Evolutionary conservation across 2,888 invertebrate genomes (phyloP).

Genomic region (Dolomedes plantarius): DNA sequence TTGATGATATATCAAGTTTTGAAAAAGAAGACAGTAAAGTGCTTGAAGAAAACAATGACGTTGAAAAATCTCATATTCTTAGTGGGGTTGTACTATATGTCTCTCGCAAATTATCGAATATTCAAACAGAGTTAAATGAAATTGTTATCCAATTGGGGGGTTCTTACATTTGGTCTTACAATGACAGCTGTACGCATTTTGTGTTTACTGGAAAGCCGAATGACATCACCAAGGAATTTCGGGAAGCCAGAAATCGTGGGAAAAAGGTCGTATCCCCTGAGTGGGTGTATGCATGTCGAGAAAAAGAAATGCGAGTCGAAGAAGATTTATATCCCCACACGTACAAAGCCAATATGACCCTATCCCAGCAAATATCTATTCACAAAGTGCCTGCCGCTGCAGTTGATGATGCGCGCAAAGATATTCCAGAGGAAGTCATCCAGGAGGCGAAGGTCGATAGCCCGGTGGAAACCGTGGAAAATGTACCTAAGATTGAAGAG

Average conservation of each 20-base stretch:
- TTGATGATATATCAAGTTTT: slow-evolving; percentile 74
- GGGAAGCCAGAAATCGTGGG: slow-evolving; percentile 76
- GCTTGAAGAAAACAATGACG: slow-evolving; percentile 10
- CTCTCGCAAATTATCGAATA: slow-evolving; percentile 76
- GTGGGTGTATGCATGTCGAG: slow-evolving; percentile 77
- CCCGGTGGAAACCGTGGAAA: background rate
- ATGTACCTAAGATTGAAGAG: background rate
- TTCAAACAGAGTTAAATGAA: slow-evolving; percentile 76
- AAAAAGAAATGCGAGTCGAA: slow-evolving; percentile 76
- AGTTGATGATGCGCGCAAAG: background rate
- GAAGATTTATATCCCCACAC: slow-evolving; percentile 77
- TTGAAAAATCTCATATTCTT: slow-evolving; percentile 69
- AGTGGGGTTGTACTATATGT: slow-evolving; percentile 77
- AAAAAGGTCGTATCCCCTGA: slow-evolving; percentile 78
- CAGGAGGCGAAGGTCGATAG: background rate
- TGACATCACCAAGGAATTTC: slow-evolving; percentile 77
- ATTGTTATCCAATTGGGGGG: slow-evolving; percentile 77
- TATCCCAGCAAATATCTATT: slow-evolving; percentile 75
- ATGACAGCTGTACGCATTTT: slow-evolving; percentile 77
- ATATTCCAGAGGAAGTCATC: background rate
- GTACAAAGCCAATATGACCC: slow-evolving; percentile 77
- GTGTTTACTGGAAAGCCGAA: slow-evolving; percentile 77
- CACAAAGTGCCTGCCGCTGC: slow-evolving; percentile 16
- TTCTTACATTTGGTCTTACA: slow-evolving; percentile 77
- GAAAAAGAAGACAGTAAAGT: slow-evolving; percentile 73